Base-by-base conservation (phyloP, 2,113 vertebrate genomes). In the Gorilla gorilla region DNA sequence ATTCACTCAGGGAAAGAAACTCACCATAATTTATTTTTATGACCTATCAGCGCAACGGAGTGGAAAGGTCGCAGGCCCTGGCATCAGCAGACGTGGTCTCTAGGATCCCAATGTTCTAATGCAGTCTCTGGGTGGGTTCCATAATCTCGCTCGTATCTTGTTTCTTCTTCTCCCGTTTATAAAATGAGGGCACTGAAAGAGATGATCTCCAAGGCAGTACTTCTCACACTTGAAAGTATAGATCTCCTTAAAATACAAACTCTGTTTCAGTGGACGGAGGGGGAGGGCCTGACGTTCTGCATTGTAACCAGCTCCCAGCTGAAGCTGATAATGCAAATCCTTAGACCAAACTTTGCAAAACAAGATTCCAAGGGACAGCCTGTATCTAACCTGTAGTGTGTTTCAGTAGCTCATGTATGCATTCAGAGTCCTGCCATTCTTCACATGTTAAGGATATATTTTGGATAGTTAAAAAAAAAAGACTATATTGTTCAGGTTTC, bases 401-500 rank as follows among this genome's bases (percentile, higher is more conserved):
- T 89, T 50, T 81, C 27, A 18, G 70, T 61, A 93, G 40, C 30
- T 61, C 32, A 0, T 23, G 6, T 45, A 23, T 23, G 23, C 80
- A 9, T 86, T 86, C 66, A 52, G 52, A 78, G 16, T 20, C 38
- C 14, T 35, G 8, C 13, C 45, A 25, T 30, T 72, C 10, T 73
- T 59, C n/a, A 22, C 22, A 27, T 82, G 94, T 72, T 13, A 16
- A 84, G 90, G 96, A 64, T 73, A 93, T 22, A 55, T 80, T 80
- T 86, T 57, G 12, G 18, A 43, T 10, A 75, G 61, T 90, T 94
- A 57, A 32, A 38, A 23, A n/a, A n/a, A n/a, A 93, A 93, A 8
- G 16, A 59, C 17, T 40, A 40, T 17, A 32, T n/a, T 68, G 18
- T 78, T 75, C 52, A 72, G 23, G 73, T 43, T 48, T 96, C 66